Base-by-base conservation (phyloP, 2,888 invertebrate genomes). In the Seira ritae region DNA sequence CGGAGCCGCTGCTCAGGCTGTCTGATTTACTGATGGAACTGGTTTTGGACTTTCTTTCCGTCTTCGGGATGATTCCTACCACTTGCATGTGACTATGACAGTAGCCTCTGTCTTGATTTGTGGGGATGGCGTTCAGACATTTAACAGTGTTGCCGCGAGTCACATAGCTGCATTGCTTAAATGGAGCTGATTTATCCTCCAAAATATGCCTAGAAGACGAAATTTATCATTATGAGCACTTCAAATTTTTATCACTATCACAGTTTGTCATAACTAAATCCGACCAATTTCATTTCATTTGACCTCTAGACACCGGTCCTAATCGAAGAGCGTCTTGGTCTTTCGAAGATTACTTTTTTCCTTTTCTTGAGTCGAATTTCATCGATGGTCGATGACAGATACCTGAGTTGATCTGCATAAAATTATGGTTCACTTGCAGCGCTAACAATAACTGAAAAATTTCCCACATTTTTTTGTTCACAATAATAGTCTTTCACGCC, bases 71-170 rank as follows among this genome's bases (percentile, higher is more conserved):
- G 77, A 90, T 90, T 17, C 90, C 90, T 84, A 90, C 89, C 76
- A 91, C 91, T 89, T 91, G 91, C 91, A 92, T 91, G 89, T 91
- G 92, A 88, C 91, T 91, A 89, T 91, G 91, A 88, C 92, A 92
- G 86, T 91, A 91, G 84, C 91, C 90, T 87, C 91, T 89, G 76
- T 91, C 90, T 88, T 91, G 91, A 90, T 90, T 90, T 77, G 90
- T 89, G 17, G 91, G 91, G 84, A 92, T 91, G 42, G 92, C 91
- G 88, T 91, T 91, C 50, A 91, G 91, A 87, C 92, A 92, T 86
- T 91, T 88, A 73, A 88, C 86, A 72, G 80, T 85, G 77, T 87
- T 88, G 73, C 88, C 88, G 65, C 87, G 67, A n/a, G 89, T 89
- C 65, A 89, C 88, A 84, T 85, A 89, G 66, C 87, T 87, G 78